These are phyloP conservation scores for Drosophila birchii DNA, from an alignment of 2,888 invertebrate genomes.

Conservation along the genomic window DNA sequence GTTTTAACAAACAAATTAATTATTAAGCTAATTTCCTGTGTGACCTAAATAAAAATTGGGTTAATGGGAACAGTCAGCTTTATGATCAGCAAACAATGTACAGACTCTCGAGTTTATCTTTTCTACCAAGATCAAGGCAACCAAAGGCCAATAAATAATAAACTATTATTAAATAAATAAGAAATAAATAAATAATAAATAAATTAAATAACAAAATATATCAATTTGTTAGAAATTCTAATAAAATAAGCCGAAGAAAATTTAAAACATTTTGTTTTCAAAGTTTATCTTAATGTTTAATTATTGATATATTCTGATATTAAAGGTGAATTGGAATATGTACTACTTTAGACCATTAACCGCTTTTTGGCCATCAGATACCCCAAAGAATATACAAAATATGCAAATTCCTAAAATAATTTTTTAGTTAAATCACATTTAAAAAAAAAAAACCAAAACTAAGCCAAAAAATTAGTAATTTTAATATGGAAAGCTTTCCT, in stretches of 20 bases:
- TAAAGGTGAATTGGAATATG: too few species aligned
- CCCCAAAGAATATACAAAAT: too few species aligned
- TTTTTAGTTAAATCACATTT: background rate
- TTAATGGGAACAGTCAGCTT: background rate
- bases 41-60: background rate
- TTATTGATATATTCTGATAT: too few species aligned
- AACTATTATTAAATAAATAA: too few species aligned
- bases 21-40: background rate
- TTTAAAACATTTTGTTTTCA: too few species aligned
- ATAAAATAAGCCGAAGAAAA: too few species aligned
- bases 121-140: too few species aligned
- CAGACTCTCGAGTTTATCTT: background rate
- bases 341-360: background rate
- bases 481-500: background rate
- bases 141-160: too few species aligned
- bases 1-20: background rate
- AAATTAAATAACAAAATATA: too few species aligned
- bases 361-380: background rate
- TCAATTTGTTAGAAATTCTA: too few species aligned
- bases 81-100: background rate
- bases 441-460: background rate
- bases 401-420: background rate
- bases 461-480: background rate
- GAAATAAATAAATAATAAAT: too few species aligned
- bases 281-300: too few species aligned